A percentile compares a stretch with the other conserved stretches of the same genome.
Conservation (phyloP, 2,888 invertebrate genomes). For the Microctonus aethiopoides region DNA sequence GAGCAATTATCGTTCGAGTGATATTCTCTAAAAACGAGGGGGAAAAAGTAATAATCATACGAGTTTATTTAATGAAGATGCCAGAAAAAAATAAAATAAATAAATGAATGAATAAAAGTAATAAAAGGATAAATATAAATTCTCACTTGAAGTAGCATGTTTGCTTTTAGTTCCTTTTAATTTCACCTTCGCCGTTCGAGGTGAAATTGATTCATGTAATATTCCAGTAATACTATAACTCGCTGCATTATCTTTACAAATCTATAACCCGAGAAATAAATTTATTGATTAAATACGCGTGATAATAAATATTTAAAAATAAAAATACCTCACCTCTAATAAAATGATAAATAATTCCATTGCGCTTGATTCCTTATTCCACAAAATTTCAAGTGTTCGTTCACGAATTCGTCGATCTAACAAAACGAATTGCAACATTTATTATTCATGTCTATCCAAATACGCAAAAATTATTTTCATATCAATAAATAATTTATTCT, state of each 20-base stretch:
- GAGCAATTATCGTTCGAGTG: slow-evolving; percentile 69
- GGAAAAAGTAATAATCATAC: slow-evolving; percentile 1
- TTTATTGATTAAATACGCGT: slow-evolving; percentile 14
- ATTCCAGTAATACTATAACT: slow-evolving; percentile 71
- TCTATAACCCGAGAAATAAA: slow-evolving; percentile 63
- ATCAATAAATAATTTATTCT: not conserved
- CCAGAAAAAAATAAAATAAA: too few species aligned
- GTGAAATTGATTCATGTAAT: slow-evolving; percentile 72
- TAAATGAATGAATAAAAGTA: too few species aligned
- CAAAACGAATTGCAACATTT: slow-evolving; percentile 41
- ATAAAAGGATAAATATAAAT: not conserved
- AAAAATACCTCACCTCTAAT: slow-evolving; percentile 70
- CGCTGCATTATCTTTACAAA: slow-evolving; percentile 70
- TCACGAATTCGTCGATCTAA: slow-evolving; percentile 72
- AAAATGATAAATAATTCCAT: slow-evolving; percentile 70
- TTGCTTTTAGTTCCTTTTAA: slow-evolving; percentile 51
- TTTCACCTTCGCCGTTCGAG: slow-evolving; percentile 64
- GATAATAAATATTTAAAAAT: not conserved
- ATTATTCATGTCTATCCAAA: too few species aligned
- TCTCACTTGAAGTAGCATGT: slow-evolving; percentile 51
- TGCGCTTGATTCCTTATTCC: slow-evolving; percentile 71
- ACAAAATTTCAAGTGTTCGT: slow-evolving; percentile 71
- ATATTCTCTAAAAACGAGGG: slow-evolving; percentile 45
- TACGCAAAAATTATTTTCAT: not conserved
- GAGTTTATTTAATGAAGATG: too few species aligned